Conservation (phyloP, 92 coral and sea anemone genomes). For the Virgularia gustaviana region DNA sequence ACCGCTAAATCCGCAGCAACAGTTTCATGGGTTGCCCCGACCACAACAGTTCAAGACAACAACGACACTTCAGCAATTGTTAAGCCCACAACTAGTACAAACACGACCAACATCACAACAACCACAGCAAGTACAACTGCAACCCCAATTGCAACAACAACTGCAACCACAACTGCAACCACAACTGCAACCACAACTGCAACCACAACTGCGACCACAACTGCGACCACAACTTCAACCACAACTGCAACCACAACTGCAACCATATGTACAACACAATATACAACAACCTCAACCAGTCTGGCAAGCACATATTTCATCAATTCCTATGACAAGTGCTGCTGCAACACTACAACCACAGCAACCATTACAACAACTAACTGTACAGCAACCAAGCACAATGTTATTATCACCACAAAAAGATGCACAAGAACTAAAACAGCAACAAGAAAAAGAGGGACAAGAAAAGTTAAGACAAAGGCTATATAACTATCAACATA, state of each 20-base stretch:
- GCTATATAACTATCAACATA: no score
- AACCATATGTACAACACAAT: no score
- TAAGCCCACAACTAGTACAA: background rate
- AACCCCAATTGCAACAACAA: background rate
- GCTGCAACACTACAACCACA: background rate
- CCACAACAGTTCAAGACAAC: background rate
- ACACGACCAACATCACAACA: background rate
- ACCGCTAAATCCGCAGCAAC: no score
- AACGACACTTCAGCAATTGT: constrained; percentile 4
- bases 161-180: constrained; percentile 1
- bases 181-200: background rate
- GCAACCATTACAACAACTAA: background rate
- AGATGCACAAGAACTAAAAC: background rate
- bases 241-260: no score
- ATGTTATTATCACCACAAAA: background rate
- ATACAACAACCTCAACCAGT: no score
- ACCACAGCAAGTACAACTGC: background rate
- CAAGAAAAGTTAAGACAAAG: no score
- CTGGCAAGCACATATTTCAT: no score
- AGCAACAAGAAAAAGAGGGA: background rate
- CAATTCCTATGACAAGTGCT: no score
- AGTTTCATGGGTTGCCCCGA: no score
- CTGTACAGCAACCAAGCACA: background rate
- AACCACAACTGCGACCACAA: background rate
- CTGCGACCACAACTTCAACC: background rate